phyloP scores from a whole-genome alignment of 2,113 vertebrate species.

The Ciconia maguari region DNA sequence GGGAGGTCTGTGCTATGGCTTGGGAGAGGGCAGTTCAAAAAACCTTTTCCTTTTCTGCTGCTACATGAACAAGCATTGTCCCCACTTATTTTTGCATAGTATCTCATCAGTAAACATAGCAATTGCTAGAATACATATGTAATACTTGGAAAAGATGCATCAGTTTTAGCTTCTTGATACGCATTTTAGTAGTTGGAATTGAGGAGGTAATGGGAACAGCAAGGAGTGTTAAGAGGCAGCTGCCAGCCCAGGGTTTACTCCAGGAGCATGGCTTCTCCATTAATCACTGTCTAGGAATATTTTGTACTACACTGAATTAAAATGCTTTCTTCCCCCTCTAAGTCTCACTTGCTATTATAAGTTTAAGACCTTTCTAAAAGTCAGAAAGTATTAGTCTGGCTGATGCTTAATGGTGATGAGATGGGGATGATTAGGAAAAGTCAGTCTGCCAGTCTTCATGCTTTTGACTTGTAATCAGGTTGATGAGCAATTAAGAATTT shows the following conservation, averaged over 20 bases:
- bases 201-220: background rate
- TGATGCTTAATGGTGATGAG: background rate
- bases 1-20: background rate
- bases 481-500: background rate
- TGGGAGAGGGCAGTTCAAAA: background rate
- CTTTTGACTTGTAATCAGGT: background rate
- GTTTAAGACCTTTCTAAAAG: background rate
- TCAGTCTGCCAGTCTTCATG: background rate
- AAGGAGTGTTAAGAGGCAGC: background rate
- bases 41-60: background rate
- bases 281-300: background rate
- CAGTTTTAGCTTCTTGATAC: background rate
- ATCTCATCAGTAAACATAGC: background rate
- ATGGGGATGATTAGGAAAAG: background rate
- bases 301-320: background rate
- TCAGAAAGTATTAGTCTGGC: background rate
- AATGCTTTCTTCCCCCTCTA: background rate
- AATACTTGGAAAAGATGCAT: background rate
- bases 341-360: background rate
- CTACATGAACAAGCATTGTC: background rate
- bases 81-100: background rate
- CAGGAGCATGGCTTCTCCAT: background rate
- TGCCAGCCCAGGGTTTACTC: background rate
- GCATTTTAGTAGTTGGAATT: background rate
- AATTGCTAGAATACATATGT: background rate